phyloP scores from a whole-genome alignment of 2,113 vertebrate species.

The Turdus rufiventris region DNA sequence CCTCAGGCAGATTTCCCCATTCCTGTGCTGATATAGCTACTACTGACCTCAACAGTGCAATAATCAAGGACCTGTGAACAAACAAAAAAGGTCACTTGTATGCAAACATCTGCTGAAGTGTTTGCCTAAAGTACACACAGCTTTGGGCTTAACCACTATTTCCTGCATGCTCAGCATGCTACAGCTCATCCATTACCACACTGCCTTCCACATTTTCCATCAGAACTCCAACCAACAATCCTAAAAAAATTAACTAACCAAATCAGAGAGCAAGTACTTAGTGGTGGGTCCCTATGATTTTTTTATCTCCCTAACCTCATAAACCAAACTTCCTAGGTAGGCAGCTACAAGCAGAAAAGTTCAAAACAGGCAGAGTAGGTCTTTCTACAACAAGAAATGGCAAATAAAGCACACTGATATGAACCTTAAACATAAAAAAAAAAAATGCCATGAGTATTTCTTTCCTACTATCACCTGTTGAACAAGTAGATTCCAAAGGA shows the following conservation, averaged over 20 bases:
- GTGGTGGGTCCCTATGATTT: fast-evolving
- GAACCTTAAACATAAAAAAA: not conserved
- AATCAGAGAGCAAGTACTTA: not conserved
- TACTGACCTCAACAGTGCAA: slow-evolving; percentile 59
- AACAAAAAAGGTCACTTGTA: not conserved
- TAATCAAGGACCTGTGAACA: slow-evolving; percentile 47
- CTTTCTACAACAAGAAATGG: not conserved
- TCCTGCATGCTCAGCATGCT: not conserved
- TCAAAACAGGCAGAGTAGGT: not conserved
- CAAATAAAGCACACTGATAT: not conserved
- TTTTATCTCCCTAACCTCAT: not conserved
- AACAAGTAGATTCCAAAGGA: not conserved
- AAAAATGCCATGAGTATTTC: not conserved
- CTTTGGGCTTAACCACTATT: not conserved
- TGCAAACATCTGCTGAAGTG: not conserved
- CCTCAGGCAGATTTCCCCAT: slow-evolving; percentile 43
- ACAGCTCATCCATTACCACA: not conserved
- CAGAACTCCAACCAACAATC: not conserved
- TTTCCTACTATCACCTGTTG: not conserved
- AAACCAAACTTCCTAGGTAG: not conserved
- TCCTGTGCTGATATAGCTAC: slow-evolving; percentile 45
- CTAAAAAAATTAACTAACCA: not conserved
- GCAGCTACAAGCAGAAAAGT: not conserved
- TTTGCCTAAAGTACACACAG: not conserved
- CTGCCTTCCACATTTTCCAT: not conserved